phyloP scores from a whole-genome alignment of 2,113 vertebrate genomes.

The human (Homo sapiens) region DNA sequence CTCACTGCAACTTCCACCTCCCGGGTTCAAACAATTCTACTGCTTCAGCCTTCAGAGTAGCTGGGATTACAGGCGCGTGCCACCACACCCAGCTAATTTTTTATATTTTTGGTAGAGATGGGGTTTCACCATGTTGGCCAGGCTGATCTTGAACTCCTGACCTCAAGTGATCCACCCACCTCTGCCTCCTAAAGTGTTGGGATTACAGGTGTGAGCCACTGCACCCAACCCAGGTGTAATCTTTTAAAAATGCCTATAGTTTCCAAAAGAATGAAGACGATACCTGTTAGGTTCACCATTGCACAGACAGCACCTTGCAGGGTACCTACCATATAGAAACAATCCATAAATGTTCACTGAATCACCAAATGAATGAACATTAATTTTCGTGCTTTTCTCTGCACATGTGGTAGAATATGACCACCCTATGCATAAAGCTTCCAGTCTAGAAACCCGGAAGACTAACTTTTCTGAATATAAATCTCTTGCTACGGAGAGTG shows the following conservation, averaged over 20 bases:
- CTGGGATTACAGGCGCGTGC: too few relatives aligned
- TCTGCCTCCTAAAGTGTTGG: too few relatives aligned
- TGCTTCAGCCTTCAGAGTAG: too few relatives aligned
- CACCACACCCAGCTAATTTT: too few relatives aligned
- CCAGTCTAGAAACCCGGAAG: neutral
- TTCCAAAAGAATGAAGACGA: neutral
- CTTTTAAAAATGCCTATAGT: neutral
- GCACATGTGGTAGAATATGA: neutral
- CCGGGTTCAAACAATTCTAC: too few relatives aligned
- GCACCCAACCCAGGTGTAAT: too few relatives aligned
- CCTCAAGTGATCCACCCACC: too few relatives aligned
- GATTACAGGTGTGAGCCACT: too few relatives aligned
- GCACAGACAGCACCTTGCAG: neutral
- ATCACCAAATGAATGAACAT: neutral
- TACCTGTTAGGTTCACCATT: neutral
- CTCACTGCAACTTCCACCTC: too few relatives aligned
- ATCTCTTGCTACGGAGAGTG: neutral
- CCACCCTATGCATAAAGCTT: neutral
- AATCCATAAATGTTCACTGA: neutral
- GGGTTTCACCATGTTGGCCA: too few relatives aligned
- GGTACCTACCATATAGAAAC: neutral
- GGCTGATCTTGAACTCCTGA: too few relatives aligned
- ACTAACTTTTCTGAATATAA: neutral
- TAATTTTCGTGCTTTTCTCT: neutral
- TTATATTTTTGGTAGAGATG: too few relatives aligned